Base-by-base conservation (phyloP, 2,797 vertebrate genomes). In the Hippoglossus hippoglossus region DNA sequence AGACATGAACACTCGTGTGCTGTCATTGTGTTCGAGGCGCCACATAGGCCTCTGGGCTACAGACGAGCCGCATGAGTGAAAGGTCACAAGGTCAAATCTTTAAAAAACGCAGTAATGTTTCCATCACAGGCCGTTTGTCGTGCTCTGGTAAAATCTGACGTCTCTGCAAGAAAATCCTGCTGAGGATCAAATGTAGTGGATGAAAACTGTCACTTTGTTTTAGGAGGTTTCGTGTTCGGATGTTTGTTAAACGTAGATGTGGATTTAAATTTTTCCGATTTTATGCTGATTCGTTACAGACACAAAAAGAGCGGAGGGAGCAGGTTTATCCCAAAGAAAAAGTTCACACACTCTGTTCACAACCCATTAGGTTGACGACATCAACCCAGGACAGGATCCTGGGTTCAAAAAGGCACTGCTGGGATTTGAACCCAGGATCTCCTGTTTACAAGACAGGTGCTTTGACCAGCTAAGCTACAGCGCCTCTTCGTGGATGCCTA, bases 1-100 rank as follows among this genome's bases (percentile, higher is more conserved):
- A 31, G 64, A 44, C 73, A 74, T 46, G 44, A 46, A 73, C 65
- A 82, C 65, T 67, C 67, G 76, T 55, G 75, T 67, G n/a, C 22
- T 21, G 50, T 55, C 67, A 69, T 82, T 71, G 71, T 77, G 63
- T 44, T 19, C 0, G 28, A 67, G 77, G 77, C 72, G 54, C 76
- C 73, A 62, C 19, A 39, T 58, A 68, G 63, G 59, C 53, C 49
- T 51, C 4, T 5, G 28, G 70, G 59, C 47, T 26, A 16, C 24
- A n/a, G 22, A 13, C 26, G 10, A n/a, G n/a, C 50, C 6, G 22
- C 51, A 21, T 9, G 47, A 49, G 18, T 49, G 6, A 44, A 50
- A 58, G 67, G 59, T 77, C 63, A 55, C 5, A 4, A 56, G 64
- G 56, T 77, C 46, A 53, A 5, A 25, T 1, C 1, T 19, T 12